Base-by-base conservation (phyloP, 2,888 invertebrate genomes). In the Macrosiphum euphorbiae region DNA sequence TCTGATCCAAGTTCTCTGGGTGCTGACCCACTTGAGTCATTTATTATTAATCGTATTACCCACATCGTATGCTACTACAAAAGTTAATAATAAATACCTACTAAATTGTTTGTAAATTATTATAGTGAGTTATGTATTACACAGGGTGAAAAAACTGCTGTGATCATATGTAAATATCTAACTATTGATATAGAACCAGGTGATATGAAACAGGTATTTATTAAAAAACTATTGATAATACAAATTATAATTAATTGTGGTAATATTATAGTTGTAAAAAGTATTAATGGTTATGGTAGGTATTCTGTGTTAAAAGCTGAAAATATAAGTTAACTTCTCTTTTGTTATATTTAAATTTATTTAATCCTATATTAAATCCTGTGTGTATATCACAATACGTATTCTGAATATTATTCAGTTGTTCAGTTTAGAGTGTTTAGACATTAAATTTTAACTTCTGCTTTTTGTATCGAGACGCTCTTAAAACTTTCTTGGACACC, bases 91-190 rank as follows among this genome's bases (percentile, higher is more conserved):
- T 20, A 78, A 52, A 58, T 89, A 41, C 5, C 26, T 85, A 26
- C 0, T 44, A 50, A 86, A 86, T 16, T 78, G 8, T 28, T 47
- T 13, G 47, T 86, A 86, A 86, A 16, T 86, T 47, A 86, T n/a
- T 47, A 86, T n/a, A 86, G 1, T 5, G 28, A 7, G 20, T 92
- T 88, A 16, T 85, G 47, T 52, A 47, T 58, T 85, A n/a, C 24
- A 50, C 35, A 95, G 95, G 95, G 95, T 26, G 94, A 94, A 67
- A 92, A 92, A 94, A 95, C 95, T 44, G 94, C 94, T 0, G 94
- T 94, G 26, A 94, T 95, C 3, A 92, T 95, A 41, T 95, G 95
- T 61, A 94, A 95, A 94, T 94, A 95, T 92, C 90, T 95, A 24
- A 94, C 94, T 44, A 94, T 94, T 44, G 87, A 94, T 84, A 90